These are phyloP conservation scores for Melitaea cinxia DNA, from an alignment of 1,140 invertebrate species.

Conservation along the genomic window DNA sequence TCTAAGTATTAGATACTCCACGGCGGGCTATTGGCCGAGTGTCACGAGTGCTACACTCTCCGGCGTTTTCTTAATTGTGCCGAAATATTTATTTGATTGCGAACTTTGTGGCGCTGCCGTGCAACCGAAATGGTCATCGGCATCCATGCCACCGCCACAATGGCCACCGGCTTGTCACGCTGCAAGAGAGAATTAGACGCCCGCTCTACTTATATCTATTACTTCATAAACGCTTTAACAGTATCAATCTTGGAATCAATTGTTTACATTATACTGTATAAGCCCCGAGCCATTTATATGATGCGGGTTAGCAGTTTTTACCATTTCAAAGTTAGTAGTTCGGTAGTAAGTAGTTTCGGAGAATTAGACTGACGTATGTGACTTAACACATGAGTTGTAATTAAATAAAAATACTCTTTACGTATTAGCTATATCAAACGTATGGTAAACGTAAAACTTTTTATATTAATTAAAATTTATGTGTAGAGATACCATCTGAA, in stretches of 20 bases:
- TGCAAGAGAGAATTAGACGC: constrained; percentile 47
- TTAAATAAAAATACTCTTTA: too few relatives aligned
- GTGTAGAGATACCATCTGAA: background rate
- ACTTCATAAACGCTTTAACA: background rate
- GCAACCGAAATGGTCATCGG: constrained; percentile 81
- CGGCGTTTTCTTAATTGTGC: constrained; percentile 81
- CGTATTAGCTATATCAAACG: background rate
- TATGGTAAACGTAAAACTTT: background rate
- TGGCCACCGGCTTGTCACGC: constrained; percentile 48
- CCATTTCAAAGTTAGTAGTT: background rate
- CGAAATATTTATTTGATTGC: constrained; percentile 82
- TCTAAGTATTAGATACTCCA: constrained; percentile 48
- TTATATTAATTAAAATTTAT: constrained; percentile 1
- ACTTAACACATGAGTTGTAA: too few relatives aligned
- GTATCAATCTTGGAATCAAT: background rate
- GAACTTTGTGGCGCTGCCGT: constrained; percentile 71
- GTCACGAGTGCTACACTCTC: constrained; percentile 78
- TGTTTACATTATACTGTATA: background rate
- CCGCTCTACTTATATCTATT: constrained; percentile 23
- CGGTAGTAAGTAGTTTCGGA: background rate
- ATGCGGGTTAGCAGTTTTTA: constrained; percentile 1
- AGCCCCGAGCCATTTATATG: background rate
- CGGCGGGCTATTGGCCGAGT: constrained; percentile 52
- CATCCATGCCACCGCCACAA: constrained; percentile 70
- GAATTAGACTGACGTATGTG: too few relatives aligned